phyloP scores from a whole-genome alignment of 2,113 vertebrate species.

The Polyodon spathula region DNA sequence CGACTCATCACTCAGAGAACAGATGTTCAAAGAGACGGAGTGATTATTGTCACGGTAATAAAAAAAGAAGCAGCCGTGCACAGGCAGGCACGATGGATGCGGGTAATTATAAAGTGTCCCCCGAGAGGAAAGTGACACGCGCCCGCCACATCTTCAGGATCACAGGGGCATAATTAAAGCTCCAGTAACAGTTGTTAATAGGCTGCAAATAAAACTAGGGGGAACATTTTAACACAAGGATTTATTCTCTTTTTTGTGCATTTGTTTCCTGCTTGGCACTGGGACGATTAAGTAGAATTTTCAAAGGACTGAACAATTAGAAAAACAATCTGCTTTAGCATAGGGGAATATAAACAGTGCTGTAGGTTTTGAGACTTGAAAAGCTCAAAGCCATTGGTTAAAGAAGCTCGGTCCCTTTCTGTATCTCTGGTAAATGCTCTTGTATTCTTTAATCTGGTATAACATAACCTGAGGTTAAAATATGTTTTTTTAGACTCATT shows the following conservation, averaged over 20 bases:
- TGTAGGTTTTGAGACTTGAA: background rate
- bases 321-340: slow-evolving; percentile 29
- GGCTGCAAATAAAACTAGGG: slow-evolving; percentile 88
- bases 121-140: slow-evolving; percentile 90
- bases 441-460: background rate
- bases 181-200: slow-evolving; percentile 97
- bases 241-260: slow-evolving; percentile 43
- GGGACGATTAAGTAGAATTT: slow-evolving; percentile 24
- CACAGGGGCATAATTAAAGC: slow-evolving; percentile 96
- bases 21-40: slow-evolving; percentile 86
- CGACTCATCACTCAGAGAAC: slow-evolving; percentile 76
- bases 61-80: slow-evolving; percentile 71
- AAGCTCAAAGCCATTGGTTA: background rate
- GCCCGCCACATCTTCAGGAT: slow-evolving; percentile 82
- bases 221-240: slow-evolving; percentile 60
- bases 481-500: background rate
- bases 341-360: slow-evolving; percentile 15
- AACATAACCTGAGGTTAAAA: background rate
- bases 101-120: slow-evolving; percentile 96
- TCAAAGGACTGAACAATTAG: slow-evolving; percentile 21
- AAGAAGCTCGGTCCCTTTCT: background rate
- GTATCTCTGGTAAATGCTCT: background rate
- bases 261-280: slow-evolving; percentile 44
- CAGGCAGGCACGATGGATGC: slow-evolving; percentile 89
- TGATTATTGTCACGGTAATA: slow-evolving; percentile 92